A percentile compares a stretch with the other conserved stretches of the same genome.
These are phyloP conservation scores for Monopis laevigella DNA, from an alignment of 2,888 invertebrate genomes.

Conservation along the genomic window DNA sequence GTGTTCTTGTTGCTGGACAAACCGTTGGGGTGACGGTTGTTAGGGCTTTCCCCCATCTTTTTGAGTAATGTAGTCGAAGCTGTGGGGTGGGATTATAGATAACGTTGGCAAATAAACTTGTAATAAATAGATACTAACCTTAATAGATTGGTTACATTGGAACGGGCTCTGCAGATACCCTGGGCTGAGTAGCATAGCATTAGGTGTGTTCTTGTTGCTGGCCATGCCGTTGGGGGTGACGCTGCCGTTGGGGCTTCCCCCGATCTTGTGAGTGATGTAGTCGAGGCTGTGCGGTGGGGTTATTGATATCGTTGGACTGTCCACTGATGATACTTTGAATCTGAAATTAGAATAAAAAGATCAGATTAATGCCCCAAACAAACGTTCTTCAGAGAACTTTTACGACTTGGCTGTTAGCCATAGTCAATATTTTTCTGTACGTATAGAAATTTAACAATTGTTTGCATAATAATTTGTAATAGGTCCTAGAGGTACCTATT, in stretches of 20 bases:
- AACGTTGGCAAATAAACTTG: no score
- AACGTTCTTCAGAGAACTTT: no score
- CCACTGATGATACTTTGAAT: conserved; percentile 44
- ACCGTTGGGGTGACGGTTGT: no score
- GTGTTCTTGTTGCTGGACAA: no score
- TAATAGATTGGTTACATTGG: conserved; percentile 57
- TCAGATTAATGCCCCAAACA: no score
- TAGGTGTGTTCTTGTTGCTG: conserved; percentile 36
- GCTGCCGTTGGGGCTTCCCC: conserved; percentile 49
- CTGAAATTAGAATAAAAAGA: no score
- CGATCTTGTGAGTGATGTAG: conserved; percentile 49
- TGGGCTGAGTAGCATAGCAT: conserved; percentile 53
- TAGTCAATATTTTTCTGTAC: no score
- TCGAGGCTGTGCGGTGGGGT: conserved; percentile 57
- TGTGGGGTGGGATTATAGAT: conserved; percentile 53
- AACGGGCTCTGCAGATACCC: conserved; percentile 54
- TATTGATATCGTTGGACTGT: conserved; percentile 56
- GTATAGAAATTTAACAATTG: no score
- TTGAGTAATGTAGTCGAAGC: conserved; percentile 51
- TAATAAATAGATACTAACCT: no score
- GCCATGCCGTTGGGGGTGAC: conserved; percentile 56
- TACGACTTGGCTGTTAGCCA: no score
- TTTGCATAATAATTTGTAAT: no score
- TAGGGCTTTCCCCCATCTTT: conserved; percentile 47
- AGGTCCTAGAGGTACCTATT: no score